Percentiles rank a stretch among this genome's conserved stretches.
phyloP scores from a whole-genome alignment of 2,113 vertebrate species.

The Sylvia atricapilla region DNA sequence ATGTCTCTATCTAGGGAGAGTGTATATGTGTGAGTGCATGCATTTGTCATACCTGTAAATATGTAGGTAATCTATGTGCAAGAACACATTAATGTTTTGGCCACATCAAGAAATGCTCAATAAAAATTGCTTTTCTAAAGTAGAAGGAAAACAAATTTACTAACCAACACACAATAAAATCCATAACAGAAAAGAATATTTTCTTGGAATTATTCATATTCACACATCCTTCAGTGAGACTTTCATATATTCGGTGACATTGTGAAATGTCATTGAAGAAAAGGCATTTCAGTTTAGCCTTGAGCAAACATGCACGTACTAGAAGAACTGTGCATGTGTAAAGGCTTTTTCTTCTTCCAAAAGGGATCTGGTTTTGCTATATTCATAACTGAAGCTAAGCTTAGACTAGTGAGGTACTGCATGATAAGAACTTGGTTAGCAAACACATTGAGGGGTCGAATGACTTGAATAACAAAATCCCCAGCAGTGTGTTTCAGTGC shows the following conservation, averaged over 20 bases:
- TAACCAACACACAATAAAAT: slow-evolving; percentile 33
- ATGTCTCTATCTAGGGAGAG: not conserved
- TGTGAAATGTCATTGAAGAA: slow-evolving; percentile 71
- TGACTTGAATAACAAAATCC: slow-evolving; percentile 79
- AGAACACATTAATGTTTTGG: not conserved
- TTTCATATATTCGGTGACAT: slow-evolving; percentile 60
- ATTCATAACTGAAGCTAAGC: slow-evolving; percentile 28
- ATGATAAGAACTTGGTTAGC: slow-evolving; percentile 70
- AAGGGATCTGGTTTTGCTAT: slow-evolving; percentile 16
- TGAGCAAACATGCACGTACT: slow-evolving; percentile 63
- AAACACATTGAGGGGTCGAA: slow-evolving; percentile 65
- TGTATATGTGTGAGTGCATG: not conserved
- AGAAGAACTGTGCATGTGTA: slow-evolving; percentile 40
- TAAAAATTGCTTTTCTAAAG: slow-evolving; percentile 11
- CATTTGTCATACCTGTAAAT: not conserved
- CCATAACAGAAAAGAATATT: slow-evolving; percentile 22
- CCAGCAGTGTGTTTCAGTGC: slow-evolving; percentile 63
- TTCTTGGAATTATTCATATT: slow-evolving; percentile 51
- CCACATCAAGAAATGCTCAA: not conserved
- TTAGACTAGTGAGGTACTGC: slow-evolving; percentile 51
- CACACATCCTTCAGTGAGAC: slow-evolving; percentile 33
- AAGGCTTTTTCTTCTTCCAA: slow-evolving; percentile 54
- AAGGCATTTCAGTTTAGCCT: slow-evolving; percentile 71
- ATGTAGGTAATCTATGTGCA: not conserved
- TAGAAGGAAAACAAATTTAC: slow-evolving; percentile 36